Evolutionary conservation across 2,797 vertebrate genomes (phyloP).

Genomic region (Natrix natrix): DNA sequence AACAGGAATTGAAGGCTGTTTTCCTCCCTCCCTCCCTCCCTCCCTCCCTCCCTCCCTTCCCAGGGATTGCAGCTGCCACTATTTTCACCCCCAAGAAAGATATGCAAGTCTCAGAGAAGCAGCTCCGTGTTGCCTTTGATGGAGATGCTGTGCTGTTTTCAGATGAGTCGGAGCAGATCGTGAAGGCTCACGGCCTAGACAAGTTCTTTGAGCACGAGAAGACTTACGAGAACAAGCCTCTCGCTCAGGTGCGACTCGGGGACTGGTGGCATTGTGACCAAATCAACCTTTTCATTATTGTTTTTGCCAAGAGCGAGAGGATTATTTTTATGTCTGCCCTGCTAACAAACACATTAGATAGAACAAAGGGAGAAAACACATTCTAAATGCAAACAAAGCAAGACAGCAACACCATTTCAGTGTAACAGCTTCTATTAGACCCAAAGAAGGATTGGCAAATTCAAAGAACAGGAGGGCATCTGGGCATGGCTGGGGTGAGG

Average conservation of each 20-base stretch:
- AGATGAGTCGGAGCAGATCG: slow-evolving; percentile 94
- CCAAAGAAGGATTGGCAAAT: too few relatives aligned
- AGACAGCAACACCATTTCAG: not conserved
- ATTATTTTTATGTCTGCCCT: not conserved
- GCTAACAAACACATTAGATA: not conserved
- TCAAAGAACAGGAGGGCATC: not conserved
- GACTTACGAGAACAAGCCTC: slow-evolving; percentile 87
- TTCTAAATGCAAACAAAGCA: not conserved
- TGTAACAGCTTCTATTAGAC: too few relatives aligned
- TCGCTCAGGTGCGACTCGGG: slow-evolving; percentile 81
- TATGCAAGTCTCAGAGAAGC: slow-evolving; percentile 82
- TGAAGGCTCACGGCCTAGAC: slow-evolving; percentile 93
- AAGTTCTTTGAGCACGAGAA: slow-evolving; percentile 95
- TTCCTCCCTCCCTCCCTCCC: not conserved
- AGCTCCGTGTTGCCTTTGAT: slow-evolving; percentile 93
- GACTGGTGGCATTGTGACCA: not conserved
- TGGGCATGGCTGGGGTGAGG: not conserved
- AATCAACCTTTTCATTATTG: not conserved
- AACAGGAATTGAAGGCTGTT: not conserved
- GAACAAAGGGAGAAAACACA: too few relatives aligned
- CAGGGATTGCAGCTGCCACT: slow-evolving; percentile 94
- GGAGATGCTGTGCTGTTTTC: slow-evolving; percentile 96
- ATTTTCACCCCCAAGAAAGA: slow-evolving; percentile 90
- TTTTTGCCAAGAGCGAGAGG: not conserved
- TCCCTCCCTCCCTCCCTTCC: not conserved